A percentile compares a stretch with the other conserved stretches of the same genome.
These are phyloP conservation scores for Passer domesticus DNA, from an alignment of 2,113 vertebrate genomes.

Conservation along the genomic window DNA sequence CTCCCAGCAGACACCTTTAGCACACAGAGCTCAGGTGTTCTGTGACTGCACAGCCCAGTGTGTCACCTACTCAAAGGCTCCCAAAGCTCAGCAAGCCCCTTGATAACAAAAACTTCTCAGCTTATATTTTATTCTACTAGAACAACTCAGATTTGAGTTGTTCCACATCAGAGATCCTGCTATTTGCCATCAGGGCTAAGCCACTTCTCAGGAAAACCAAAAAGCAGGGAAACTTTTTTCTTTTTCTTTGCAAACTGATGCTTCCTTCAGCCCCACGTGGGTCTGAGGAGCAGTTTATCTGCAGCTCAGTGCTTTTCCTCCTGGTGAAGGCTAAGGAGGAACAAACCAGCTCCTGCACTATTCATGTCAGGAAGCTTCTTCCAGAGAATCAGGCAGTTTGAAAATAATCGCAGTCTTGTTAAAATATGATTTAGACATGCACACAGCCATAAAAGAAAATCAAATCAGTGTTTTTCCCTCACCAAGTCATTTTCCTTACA, in stretches of 20 bases:
- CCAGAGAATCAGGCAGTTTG: not conserved
- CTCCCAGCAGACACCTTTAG: not conserved
- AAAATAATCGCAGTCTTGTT: not conserved
- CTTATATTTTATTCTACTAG: not conserved
- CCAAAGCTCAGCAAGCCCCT: not conserved
- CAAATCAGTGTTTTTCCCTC: not conserved
- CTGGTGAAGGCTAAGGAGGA: not conserved
- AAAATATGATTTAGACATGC: rapidly evolving
- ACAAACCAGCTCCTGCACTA: not conserved
- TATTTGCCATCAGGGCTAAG: not conserved
- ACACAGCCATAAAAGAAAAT: not conserved
- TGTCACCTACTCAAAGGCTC: not conserved
- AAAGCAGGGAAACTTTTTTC: not conserved
- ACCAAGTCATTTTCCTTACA: not conserved
- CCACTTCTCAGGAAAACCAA: not conserved
- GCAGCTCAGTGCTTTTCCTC: not conserved
- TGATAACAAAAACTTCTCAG: not conserved
- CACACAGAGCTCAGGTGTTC: no score
- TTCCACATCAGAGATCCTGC: not conserved
- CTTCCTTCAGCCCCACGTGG: not conserved
- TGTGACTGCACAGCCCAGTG: rapidly evolving
- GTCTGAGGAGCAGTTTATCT: not conserved
- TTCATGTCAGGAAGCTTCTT: not conserved
- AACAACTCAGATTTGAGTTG: not conserved
- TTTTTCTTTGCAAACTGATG: not conserved